Conservation (phyloP, 2,888 invertebrate genomes). For the Dolomedes plantarius region DNA sequence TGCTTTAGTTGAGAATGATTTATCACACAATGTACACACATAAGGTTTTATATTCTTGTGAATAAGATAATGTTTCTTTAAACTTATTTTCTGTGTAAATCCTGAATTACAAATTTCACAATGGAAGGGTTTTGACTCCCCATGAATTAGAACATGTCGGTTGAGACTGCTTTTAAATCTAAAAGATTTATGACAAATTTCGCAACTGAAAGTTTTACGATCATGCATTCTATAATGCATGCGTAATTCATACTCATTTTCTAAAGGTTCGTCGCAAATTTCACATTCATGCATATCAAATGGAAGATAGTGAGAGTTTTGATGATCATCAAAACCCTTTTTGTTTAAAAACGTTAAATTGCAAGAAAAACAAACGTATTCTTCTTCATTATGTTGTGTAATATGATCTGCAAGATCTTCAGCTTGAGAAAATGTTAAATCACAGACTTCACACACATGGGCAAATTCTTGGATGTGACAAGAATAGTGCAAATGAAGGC, state of each 20-base stretch:
- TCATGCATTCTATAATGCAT: conserved; percentile 32
- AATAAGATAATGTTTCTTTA: conserved; percentile 47
- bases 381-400: conserved; percentile 48
- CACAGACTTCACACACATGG: conserved; percentile 37
- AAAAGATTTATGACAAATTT: conserved; percentile 33
- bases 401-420: conserved; percentile 48
- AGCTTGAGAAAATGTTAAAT: conserved; percentile 31
- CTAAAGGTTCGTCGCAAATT: conserved; percentile 14
- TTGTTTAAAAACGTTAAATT: conserved; percentile 45
- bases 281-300: conserved; percentile 2
- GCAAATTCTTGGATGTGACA: conserved; percentile 31
- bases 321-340: conserved; percentile 27
- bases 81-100: conserved; percentile 57
- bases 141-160: conserved; percentile 36
- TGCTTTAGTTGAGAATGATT: conserved; percentile 30
- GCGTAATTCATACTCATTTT: conserved; percentile 12
- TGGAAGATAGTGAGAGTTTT: neutral
- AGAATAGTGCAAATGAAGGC: conserved; percentile 40
- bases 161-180: conserved; percentile 46
- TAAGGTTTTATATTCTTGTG: conserved; percentile 54
- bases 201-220: conserved; percentile 15
- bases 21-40: conserved; percentile 35
- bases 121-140: conserved; percentile 34
- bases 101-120: conserved; percentile 46
- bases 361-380: conserved; percentile 50